A percentile compares a stretch with the other conserved stretches of the same genome.
phyloP scores from a whole-genome alignment of 2,888 invertebrate genomes.

The Pherbina coryleti region DNA sequence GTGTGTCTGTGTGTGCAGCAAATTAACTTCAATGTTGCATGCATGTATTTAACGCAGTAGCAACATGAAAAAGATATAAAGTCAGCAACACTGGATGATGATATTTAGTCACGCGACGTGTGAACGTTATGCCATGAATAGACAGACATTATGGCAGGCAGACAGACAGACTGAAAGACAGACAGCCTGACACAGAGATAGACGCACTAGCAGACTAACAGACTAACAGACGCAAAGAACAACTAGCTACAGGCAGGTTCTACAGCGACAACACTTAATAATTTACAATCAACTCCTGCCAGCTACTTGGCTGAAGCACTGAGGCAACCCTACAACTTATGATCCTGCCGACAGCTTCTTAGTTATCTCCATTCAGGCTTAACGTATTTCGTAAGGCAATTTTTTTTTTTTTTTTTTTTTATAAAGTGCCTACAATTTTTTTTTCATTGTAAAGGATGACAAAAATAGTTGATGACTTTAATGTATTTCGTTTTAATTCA shows the following conservation, averaged over 20 bases:
- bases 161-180: not conserved
- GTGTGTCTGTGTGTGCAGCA: not conserved
- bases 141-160: not conserved
- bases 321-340: no score
- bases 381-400: no score
- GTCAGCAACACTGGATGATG: not conserved
- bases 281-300: not conserved
- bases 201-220: not conserved
- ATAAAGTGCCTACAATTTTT: no score
- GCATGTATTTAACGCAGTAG: not conserved
- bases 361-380: no score
- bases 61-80: not conserved
- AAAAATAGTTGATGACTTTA: no score
- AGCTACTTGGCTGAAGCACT: not conserved
- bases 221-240: not conserved
- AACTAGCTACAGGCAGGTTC: not conserved
- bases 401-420: no score
- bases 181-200: not conserved
- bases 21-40: conserved; percentile 26
- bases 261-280: conserved; percentile 18
- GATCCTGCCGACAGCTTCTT: no score
- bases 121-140: not conserved
- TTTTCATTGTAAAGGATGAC: no score
- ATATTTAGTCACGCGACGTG: conserved; percentile 16
- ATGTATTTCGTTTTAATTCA: no score